A percentile compares a stretch with the other conserved stretches of the same genome.
These are phyloP conservation scores for Platynereis dumerilii DNA, from an alignment of 2,888 invertebrate species.

Conservation along the genomic window DNA sequence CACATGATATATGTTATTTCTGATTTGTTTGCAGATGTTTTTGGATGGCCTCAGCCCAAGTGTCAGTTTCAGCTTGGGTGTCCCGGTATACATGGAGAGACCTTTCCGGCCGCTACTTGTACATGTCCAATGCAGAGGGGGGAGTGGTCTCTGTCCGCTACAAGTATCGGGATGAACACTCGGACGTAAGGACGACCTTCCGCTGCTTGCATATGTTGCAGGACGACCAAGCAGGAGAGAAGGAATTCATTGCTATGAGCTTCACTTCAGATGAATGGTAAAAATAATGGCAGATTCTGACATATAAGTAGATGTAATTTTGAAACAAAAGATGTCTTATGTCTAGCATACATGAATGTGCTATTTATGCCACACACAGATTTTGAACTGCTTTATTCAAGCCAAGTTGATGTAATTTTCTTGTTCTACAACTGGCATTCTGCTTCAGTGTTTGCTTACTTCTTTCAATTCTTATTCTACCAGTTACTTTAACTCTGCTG, in stretches of 20 bases:
- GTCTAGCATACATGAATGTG: too few relatives aligned
- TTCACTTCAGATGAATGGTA: conserved; percentile 25
- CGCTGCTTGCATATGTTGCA: conserved; percentile 13
- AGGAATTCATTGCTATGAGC: conserved; percentile 19
- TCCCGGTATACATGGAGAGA: conserved; percentile 30
- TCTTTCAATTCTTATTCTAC: too few relatives aligned
- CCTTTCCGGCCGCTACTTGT: conserved; percentile 26
- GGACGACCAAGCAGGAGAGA: conserved; percentile 7
- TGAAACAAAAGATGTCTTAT: too few relatives aligned
- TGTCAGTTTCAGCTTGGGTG: conserved; percentile 33
- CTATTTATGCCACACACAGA: too few relatives aligned
- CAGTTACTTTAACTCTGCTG: too few relatives aligned
- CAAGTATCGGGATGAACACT: conserved; percentile 10
- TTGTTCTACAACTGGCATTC: too few relatives aligned
- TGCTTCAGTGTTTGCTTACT: too few relatives aligned
- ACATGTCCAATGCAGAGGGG: conserved; percentile 23
- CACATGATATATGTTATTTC: too few relatives aligned
- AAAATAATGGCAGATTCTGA: not conserved
- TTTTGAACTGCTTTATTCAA: too few relatives aligned
- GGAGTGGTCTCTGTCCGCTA: conserved; percentile 20
- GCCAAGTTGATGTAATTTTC: too few relatives aligned
- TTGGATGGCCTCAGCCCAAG: conserved; percentile 30
- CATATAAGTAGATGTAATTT: too few relatives aligned
- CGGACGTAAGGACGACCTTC: conserved; percentile 12
- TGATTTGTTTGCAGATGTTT: conserved; percentile 31